These are phyloP conservation scores for Carduelis carduelis DNA, from an alignment of 2,797 vertebrate genomes.

Conservation along the genomic window DNA sequence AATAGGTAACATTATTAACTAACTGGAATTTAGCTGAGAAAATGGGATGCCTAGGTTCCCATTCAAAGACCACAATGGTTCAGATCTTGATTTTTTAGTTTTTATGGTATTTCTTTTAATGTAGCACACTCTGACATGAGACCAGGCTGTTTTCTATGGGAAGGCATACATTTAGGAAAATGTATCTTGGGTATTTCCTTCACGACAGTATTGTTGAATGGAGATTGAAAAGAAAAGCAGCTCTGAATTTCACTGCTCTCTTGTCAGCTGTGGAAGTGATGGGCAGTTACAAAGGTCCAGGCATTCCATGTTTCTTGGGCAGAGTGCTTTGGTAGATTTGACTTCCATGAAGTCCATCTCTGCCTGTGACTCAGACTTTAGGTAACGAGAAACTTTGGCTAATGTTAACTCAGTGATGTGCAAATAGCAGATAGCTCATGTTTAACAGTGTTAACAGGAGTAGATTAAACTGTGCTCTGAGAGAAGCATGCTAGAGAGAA, in stretches of 20 bases:
- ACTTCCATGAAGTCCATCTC: neutral
- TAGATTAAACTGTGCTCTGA: neutral
- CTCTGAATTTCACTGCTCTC: neutral
- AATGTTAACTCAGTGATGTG: neutral
- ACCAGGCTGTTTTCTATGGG: neutral
- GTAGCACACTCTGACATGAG: neutral
- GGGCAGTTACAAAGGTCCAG: neutral
- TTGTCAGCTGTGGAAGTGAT: neutral
- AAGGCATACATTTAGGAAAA: neutral
- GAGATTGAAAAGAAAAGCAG: neutral
- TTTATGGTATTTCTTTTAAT: neutral
- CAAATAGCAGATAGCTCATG: neutral
- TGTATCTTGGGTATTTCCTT: neutral
- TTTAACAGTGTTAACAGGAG: neutral
- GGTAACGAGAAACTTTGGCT: neutral
- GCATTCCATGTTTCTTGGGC: neutral
- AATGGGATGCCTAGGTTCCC: neutral
- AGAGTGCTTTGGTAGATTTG: neutral
- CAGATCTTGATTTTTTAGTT: neutral
- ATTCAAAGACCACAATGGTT: neutral
- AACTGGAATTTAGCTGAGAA: neutral
- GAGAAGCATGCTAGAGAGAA: neutral
- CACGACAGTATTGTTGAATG: neutral
- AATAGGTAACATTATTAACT: neutral
- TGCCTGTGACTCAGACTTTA: neutral